These are phyloP conservation scores for Oppia nitens DNA, from an alignment of 1,140 invertebrate genomes.

Conservation along the genomic window DNA sequence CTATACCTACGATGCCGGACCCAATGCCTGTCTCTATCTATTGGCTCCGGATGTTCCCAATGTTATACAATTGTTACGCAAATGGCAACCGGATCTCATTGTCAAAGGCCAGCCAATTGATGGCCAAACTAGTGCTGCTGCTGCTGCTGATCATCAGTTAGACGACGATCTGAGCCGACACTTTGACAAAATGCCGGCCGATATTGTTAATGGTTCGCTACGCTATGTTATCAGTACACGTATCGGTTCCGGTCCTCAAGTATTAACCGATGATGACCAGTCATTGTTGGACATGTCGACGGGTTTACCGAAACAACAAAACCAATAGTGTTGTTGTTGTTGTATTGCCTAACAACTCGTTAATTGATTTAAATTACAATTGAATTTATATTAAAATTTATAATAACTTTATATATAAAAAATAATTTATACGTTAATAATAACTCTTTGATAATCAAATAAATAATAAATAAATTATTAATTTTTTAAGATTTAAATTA, in stretches of 20 bases:
- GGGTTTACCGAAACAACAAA: slow-evolving; percentile 61
- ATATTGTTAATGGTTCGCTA: slow-evolving; percentile 28
- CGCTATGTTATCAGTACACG: slow-evolving; percentile 71
- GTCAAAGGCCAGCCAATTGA: neutral
- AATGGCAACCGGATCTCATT: slow-evolving; percentile 21
- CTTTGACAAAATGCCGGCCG: no score
- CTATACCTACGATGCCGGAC: slow-evolving; percentile 94
- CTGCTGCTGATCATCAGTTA: slow-evolving; percentile 23
- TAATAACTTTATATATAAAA: no score
- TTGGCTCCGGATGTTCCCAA: slow-evolving; percentile 52
- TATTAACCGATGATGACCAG: slow-evolving; percentile 23
- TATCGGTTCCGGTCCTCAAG: slow-evolving; percentile 49
- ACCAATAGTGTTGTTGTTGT: no score
- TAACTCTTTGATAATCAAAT: no score
- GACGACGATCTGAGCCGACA: neutral
- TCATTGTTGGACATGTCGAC: slow-evolving; percentile 73
- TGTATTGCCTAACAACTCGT: no score
- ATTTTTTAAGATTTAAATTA: no score
- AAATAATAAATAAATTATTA: no score
- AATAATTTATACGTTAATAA: no score
- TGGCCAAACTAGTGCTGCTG: slow-evolving; percentile 25
- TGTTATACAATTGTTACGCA: slow-evolving; percentile 44
- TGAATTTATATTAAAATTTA: no score
- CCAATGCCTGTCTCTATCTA: slow-evolving; percentile 82
- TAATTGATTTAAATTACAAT: no score